Conservation (phyloP, 2,113 vertebrate species). For the Urocolius indicus region DNA sequence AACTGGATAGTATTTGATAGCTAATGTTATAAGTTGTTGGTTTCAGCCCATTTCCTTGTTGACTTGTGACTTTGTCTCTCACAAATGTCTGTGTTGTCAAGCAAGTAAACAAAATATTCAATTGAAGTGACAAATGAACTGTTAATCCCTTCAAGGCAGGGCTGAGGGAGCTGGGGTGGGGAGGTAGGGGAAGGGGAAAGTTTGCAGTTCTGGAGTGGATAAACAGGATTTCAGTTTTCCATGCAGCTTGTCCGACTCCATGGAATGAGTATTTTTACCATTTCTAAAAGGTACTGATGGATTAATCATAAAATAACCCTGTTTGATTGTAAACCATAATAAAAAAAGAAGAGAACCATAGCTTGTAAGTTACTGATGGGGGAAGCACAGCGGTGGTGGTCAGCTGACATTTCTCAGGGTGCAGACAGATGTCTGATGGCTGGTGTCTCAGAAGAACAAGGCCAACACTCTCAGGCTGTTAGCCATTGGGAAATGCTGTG, state of each 20-base stretch:
- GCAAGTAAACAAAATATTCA: slow-evolving; percentile 25
- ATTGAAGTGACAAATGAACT: slow-evolving; percentile 36
- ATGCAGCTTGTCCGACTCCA: background rate
- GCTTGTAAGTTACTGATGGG: background rate
- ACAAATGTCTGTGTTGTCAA: background rate
- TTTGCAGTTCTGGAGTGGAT: background rate
- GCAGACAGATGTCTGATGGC: slow-evolving; percentile 15
- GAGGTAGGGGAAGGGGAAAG: background rate
- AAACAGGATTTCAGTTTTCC: slow-evolving; percentile 27
- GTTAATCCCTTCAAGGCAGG: slow-evolving; percentile 32
- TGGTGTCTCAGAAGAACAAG: background rate
- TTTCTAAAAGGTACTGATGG: background rate
- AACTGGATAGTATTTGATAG: background rate
- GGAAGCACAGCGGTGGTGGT: background rate
- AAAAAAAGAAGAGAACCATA: background rate
- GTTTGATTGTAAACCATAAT: background rate
- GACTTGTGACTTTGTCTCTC: background rate
- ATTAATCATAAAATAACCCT: background rate
- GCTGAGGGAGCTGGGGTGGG: background rate
- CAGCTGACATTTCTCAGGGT: background rate
- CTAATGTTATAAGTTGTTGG: background rate
- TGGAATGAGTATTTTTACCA: background rate
- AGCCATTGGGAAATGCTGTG: slow-evolving; percentile 1
- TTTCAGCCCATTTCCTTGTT: slow-evolving; percentile 37
- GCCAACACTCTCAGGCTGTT: background rate